Percentiles rank a stretch among this genome's conserved stretches.
Evolutionary conservation across 35 echinoderm and acorn worm genomes (phyloP).

Genomic region (Anneissia japonica): DNA sequence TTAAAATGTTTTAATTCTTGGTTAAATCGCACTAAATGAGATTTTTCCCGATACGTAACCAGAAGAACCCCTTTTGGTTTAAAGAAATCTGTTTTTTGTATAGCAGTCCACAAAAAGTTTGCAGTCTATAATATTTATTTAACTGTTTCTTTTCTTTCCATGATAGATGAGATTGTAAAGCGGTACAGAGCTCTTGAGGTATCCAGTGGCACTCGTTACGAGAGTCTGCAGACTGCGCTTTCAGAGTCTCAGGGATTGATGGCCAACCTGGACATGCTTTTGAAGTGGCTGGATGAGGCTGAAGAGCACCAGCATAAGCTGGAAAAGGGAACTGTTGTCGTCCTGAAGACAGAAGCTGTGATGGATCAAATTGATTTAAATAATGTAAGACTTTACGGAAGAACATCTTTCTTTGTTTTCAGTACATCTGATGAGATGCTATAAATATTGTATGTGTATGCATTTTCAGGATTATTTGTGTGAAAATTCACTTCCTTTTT

Average conservation of each 20-base stretch:
- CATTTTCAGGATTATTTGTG: too few relatives aligned
- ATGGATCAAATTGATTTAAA: constrained; percentile 76
- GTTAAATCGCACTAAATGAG: too few relatives aligned
- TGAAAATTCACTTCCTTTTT: too few relatives aligned
- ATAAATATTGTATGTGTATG: too few relatives aligned
- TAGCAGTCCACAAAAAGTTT: too few relatives aligned
- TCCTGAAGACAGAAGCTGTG: constrained; percentile 61
- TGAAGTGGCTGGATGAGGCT: constrained; percentile 83
- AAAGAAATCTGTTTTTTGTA: too few relatives aligned
- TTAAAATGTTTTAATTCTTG: too few relatives aligned
- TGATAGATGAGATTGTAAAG: constrained; percentile 49
- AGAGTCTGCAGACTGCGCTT: constrained; percentile 67
- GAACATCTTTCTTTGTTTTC: too few relatives aligned
- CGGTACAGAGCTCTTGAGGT: constrained; percentile 77
- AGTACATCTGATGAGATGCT: too few relatives aligned
- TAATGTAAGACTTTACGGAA: constrained; percentile 41
- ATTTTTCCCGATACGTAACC: too few relatives aligned
- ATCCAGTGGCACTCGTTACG: constrained; percentile 57
- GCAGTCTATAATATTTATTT: background rate
- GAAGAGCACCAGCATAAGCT: constrained; percentile 73
- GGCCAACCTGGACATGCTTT: constrained; percentile 81
- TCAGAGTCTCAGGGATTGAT: constrained; percentile 72
- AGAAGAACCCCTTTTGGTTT: too few relatives aligned
- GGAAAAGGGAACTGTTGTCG: constrained; percentile 77
- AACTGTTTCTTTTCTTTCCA: background rate